Percentiles rank a stretch among this genome's conserved stretches.
These are phyloP conservation scores for Troilus luridus DNA, from an alignment of 2,888 invertebrate species.

Conservation along the genomic window DNA sequence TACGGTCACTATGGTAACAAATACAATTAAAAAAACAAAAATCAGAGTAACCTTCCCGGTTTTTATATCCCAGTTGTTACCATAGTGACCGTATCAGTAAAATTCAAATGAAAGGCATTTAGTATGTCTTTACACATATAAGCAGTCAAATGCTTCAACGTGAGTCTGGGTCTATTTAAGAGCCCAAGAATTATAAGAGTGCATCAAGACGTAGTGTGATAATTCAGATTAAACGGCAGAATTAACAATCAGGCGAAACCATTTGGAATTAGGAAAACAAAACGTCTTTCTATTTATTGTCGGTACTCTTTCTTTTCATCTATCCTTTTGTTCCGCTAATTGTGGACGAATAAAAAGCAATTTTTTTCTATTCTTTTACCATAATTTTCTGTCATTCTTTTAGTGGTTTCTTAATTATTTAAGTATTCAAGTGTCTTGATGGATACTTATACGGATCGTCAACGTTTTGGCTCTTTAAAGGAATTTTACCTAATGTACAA, in stretches of 20 bases:
- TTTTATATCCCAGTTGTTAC: too few relatives aligned
- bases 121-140: too few relatives aligned
- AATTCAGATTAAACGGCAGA: background rate
- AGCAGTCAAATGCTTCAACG: too few relatives aligned
- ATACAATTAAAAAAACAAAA: too few relatives aligned
- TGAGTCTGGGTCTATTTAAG: too few relatives aligned
- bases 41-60: too few relatives aligned
- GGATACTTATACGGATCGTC: background rate
- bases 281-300: background rate
- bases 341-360: background rate
- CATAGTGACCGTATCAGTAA: too few relatives aligned
- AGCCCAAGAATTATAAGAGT: too few relatives aligned
- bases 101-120: too few relatives aligned
- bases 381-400: background rate
- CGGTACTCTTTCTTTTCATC: background rate
- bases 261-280: background rate
- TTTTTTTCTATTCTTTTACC: background rate
- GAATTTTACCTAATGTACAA: too few relatives aligned
- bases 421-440: background rate
- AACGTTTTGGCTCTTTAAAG: background rate
- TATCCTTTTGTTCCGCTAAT: background rate
- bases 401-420: background rate
- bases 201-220: background rate
- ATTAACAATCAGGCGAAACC: background rate
- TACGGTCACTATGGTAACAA: too few relatives aligned